Evolutionary conservation across 2,888 invertebrate species (phyloP), one percentile per base, ranked within the genome.

Genomic region (Corbicula japonica): DNA sequence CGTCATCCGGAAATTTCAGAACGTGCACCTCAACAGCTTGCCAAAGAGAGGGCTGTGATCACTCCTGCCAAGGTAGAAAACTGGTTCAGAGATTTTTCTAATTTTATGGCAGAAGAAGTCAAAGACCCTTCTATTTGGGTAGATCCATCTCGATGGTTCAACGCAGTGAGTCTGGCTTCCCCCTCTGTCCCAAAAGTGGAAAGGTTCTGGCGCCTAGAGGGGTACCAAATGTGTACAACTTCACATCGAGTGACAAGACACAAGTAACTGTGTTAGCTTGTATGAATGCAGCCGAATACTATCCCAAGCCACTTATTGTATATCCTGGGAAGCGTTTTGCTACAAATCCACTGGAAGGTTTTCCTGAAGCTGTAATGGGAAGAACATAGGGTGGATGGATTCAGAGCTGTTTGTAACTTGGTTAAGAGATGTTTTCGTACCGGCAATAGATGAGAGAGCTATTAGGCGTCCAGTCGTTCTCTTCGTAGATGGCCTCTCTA

Each of bases 181-280:
- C 76, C 1, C 66, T 83, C 1, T 74, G 80, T 54, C 26, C 46
- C 10, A 83, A 80, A 66, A 32, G 68, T 12, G 62, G 71, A 0
- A 69, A 71, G 28, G 77, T 80, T n/a, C 46, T 80, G 1, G 62
- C 72, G 21, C 28, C 32, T 8, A 66, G 32, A 34, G 69, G 63
- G 0, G n/a, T 23, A 2, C 21, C 18, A 34, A 32, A 63, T 41
- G 69, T 82, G 2, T 80, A 77, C 46, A n/a, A 60, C 21, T 15
- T 61, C 18, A 66, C 44, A 3, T 26, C 65, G 2, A 41, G 21
- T n/a, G 58, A 65, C 12, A 80, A 83, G 38, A 69, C 69, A 1
- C 83, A 83, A 44, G 72, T 83, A 26, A 83, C 80, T 1, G 73
- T 80, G 0, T 8, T 83, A 8, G 78, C 80, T 8, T 58, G 63